Conservation (phyloP, 1,140 invertebrate species). For the Brachionus rubens region DNA sequence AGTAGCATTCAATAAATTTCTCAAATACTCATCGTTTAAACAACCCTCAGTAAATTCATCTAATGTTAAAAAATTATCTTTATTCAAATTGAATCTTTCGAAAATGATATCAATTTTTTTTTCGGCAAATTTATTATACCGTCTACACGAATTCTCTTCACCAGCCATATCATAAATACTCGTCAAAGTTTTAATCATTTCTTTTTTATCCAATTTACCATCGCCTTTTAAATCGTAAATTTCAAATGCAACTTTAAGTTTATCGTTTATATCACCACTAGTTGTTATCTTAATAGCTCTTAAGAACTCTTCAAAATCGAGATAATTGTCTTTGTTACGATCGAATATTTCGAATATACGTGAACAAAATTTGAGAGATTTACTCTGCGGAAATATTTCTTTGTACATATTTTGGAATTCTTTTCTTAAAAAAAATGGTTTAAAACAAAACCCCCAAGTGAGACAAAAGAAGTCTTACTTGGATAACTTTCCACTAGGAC, state of each 20-base stretch:
- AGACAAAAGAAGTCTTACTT: background rate
- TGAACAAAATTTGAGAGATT: slow-evolving; percentile 3
- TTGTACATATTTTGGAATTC: slow-evolving; percentile 6
- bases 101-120: slow-evolving; percentile 37
- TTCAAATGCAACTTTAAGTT: slow-evolving; percentile 39
- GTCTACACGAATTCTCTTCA: background rate
- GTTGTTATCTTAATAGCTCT: slow-evolving; percentile 16
- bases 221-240: slow-evolving; percentile 44
- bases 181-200: slow-evolving; percentile 18
- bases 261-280: slow-evolving; percentile 21
- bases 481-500: slow-evolving; percentile 18
- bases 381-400: slow-evolving; percentile 13
- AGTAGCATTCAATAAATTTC: background rate
- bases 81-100: slow-evolving; percentile 10
- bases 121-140: background rate
- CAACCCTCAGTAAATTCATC: slow-evolving; percentile 44
- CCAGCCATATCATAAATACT: slow-evolving; percentile 40
- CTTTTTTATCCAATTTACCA: slow-evolving; percentile 33
- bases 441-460: no score
- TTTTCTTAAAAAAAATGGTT: slow-evolving; percentile 14
- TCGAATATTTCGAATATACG: slow-evolving; percentile 23
- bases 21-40: slow-evolving; percentile 33
- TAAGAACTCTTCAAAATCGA: slow-evolving; percentile 45
- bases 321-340: slow-evolving; percentile 15
- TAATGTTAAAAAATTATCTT: slow-evolving; percentile 16